Percentiles rank a stretch among this genome's conserved stretches.
phyloP scores from a whole-genome alignment of 2,113 vertebrate species.

The Cyanistes caeruleus region DNA sequence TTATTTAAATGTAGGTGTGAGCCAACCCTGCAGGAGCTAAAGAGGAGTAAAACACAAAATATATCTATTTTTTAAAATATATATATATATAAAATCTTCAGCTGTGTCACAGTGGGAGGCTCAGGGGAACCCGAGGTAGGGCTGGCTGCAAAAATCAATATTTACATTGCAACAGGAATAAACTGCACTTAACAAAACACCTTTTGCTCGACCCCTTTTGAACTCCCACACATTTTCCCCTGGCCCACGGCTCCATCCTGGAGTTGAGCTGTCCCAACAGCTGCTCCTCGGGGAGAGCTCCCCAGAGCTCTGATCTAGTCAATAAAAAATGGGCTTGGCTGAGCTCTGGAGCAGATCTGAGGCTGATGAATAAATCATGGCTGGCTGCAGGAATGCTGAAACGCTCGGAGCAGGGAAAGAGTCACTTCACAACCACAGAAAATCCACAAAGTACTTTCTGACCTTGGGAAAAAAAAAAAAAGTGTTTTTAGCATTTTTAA shows the following conservation, averaged over 20 bases:
- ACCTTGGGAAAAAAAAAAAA: not conserved
- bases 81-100: not conserved
- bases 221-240: accelerated
- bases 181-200: not conserved
- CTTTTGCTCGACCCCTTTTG: not conserved
- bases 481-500: not conserved
- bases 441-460: not conserved
- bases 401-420: conserved; percentile 14
- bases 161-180: not conserved
- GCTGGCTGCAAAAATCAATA: conserved; percentile 1
- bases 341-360: not conserved
- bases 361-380: not conserved
- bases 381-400: conserved; percentile 13
- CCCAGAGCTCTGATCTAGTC: not conserved
- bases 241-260: accelerated
- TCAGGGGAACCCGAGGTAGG: not conserved
- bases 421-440: not conserved
- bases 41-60: not conserved
- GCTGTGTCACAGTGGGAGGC: not conserved
- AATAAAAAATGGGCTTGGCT: not conserved
- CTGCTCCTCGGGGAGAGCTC: not conserved
- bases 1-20: not conserved
- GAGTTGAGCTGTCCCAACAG: not conserved
- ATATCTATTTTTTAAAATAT: too few relatives aligned
- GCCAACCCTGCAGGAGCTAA: not conserved